phyloP scores from a whole-genome alignment of 2,797 vertebrate genomes.

The Malacoraja senta region DNA sequence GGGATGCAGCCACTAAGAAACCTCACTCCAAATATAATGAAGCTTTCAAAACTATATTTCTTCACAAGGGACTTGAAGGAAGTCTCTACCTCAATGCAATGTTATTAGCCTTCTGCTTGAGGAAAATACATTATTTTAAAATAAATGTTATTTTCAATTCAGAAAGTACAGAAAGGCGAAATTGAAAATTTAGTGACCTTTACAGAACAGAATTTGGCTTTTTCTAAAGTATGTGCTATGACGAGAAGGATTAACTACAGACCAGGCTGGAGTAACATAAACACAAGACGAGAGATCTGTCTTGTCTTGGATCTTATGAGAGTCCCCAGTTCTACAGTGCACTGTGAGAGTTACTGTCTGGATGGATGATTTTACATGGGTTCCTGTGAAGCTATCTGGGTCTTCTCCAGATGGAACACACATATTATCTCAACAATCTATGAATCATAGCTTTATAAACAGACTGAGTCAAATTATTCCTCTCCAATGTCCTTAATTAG shows the following conservation, averaged over 20 bases:
- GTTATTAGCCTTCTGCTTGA: not conserved
- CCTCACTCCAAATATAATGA: not conserved
- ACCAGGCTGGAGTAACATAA: not conserved
- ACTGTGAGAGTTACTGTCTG: not conserved
- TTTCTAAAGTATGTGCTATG: not conserved
- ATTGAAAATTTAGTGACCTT: not conserved
- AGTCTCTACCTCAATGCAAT: no score
- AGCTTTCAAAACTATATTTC: conserved; percentile 3
- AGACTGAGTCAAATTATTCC: not conserved
- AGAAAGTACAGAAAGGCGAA: not conserved
- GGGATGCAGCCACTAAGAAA: not conserved
- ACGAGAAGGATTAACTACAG: not conserved
- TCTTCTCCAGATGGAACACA: not conserved
- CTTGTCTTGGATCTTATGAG: not conserved
- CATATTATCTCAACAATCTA: not conserved
- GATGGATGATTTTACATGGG: not conserved
- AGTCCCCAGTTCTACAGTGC: not conserved
- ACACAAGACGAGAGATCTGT: not conserved
- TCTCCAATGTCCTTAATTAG: not conserved
- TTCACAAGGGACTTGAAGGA: not conserved
- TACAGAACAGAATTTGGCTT: not conserved
- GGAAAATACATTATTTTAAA: not conserved
- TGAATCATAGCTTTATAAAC: not conserved
- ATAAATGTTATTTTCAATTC: not conserved
- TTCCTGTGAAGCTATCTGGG: not conserved